phyloP scores from a whole-genome alignment of 2,797 vertebrate species.

The Oophaga sylvatica region DNA sequence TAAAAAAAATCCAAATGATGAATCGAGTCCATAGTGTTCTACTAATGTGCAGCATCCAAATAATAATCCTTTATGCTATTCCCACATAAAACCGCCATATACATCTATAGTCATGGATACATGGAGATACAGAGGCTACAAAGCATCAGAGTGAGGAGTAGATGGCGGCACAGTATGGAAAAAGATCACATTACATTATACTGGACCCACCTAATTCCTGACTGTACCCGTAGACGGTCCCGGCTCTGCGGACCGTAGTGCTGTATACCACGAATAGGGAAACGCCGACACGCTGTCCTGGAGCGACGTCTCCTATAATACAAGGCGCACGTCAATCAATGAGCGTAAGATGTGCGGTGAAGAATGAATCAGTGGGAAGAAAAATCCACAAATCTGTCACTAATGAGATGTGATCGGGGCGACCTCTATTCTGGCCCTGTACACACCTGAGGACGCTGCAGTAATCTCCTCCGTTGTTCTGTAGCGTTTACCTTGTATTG shows the following conservation, averaged over 20 bases:
- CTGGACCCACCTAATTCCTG: constrained; percentile 74
- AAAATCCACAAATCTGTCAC: too few relatives aligned
- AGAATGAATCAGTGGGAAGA: too few relatives aligned
- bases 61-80: too few relatives aligned
- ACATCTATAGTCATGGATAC: background rate
- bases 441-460: background rate
- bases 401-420: too few relatives aligned
- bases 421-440: background rate
- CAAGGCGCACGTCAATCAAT: background rate
- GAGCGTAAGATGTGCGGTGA: background rate
- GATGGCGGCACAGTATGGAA: background rate
- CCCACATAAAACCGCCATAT: background rate
- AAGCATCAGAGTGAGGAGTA: background rate
- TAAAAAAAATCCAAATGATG: too few relatives aligned
- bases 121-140: background rate
- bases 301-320: constrained; percentile 26
- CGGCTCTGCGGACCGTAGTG: constrained; percentile 71
- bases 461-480: background rate
- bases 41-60: too few relatives aligned
- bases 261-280: constrained; percentile 76
- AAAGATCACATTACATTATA: background rate
- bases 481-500: constrained; percentile 73
- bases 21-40: too few relatives aligned
- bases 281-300: constrained; percentile 58
- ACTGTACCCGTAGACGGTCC: constrained; percentile 69